These are phyloP conservation scores for Papilio dardanus DNA, from an alignment of 1,140 invertebrate species.

Conservation along the genomic window DNA sequence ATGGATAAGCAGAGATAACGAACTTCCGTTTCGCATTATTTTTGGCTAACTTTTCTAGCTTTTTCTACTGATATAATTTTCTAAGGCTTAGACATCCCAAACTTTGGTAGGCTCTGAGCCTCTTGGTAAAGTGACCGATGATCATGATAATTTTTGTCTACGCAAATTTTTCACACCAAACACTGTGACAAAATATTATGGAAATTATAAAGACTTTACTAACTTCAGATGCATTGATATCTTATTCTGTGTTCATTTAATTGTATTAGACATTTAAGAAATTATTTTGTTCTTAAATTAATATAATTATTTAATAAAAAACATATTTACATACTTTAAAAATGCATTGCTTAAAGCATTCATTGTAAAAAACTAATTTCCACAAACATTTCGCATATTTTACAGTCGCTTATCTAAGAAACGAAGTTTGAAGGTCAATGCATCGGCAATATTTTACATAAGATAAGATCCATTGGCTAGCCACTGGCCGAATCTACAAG, in stretches of 20 bases:
- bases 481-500: constrained; percentile 28
- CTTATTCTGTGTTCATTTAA: background rate
- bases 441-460: constrained; percentile 23
- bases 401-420: constrained; percentile 22
- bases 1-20: background rate
- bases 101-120: too few relatives aligned
- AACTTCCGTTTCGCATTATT: background rate
- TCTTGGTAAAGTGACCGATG: too few relatives aligned
- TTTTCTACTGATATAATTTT: too few relatives aligned
- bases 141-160: too few relatives aligned
- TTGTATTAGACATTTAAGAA: background rate
- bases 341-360: constrained; percentile 4
- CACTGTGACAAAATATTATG: background rate
- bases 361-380: constrained; percentile 16
- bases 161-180: background rate
- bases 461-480: constrained; percentile 28
- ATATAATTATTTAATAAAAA: background rate
- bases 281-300: background rate
- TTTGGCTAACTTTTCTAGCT: too few relatives aligned
- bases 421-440: constrained; percentile 34
- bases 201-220: background rate
- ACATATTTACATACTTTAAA: constrained; percentile 1
- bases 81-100: too few relatives aligned
- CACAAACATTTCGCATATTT: constrained; percentile 17
- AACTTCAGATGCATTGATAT: background rate